These are phyloP conservation scores for Oceanodroma leucorhoa DNA, from an alignment of 2,797 vertebrate genomes.

Conservation along the genomic window DNA sequence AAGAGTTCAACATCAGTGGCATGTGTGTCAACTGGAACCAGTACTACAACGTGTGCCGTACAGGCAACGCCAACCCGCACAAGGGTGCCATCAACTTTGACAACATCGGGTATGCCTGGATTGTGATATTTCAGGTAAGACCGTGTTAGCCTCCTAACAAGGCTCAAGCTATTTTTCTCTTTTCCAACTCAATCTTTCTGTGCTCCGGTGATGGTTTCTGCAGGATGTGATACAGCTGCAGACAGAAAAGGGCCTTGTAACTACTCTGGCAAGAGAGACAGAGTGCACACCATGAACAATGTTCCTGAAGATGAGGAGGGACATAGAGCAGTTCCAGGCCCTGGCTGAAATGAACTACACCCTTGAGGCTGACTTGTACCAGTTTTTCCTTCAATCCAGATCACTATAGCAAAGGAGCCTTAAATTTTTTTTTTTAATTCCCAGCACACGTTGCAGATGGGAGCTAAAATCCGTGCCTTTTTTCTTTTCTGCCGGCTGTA, in stretches of 20 bases:
- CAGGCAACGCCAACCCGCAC: conserved; percentile 90
- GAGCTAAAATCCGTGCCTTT: background rate
- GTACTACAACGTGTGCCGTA: conserved; percentile 92
- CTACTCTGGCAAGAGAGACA: background rate
- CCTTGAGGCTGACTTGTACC: background rate
- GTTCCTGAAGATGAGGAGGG: background rate
- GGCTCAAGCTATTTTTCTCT: background rate
- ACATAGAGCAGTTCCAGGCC: background rate
- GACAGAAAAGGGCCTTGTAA: background rate
- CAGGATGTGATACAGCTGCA: background rate
- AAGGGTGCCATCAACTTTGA: conserved; percentile 98
- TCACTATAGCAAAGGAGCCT: background rate
- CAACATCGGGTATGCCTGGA: conserved; percentile 98
- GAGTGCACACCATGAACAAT: fast-evolving
- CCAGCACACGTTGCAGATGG: background rate
- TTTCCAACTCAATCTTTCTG: background rate
- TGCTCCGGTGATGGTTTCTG: background rate
- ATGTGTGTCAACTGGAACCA: conserved; percentile 97
- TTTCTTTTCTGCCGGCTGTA: background rate
- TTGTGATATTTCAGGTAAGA: conserved; percentile 95
- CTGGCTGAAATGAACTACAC: background rate
- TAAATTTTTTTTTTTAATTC: background rate
- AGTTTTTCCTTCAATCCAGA: background rate
- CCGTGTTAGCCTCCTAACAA: background rate
- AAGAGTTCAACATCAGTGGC: conserved; percentile 86